Evolutionary conservation across 92 coral and sea anemone species (phyloP).

Genomic region (Ricordea florida): DNA sequence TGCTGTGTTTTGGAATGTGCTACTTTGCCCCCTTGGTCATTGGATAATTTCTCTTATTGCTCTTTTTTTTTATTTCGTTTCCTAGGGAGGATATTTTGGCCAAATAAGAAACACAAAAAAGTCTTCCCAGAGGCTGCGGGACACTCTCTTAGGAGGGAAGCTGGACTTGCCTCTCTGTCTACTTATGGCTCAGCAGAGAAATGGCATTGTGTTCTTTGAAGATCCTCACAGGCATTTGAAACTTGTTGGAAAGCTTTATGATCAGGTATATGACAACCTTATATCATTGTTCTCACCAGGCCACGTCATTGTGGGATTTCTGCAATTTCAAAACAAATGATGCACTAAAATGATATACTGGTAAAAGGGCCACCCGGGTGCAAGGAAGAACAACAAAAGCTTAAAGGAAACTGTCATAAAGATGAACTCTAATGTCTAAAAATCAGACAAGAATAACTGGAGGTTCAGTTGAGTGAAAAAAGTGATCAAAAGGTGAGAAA

Average conservation of each 20-base stretch:
- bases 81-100: conserved; percentile 95
- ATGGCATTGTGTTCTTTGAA: conserved; percentile 92
- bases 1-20: not conserved
- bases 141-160: conserved; percentile 87
- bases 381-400: too few species aligned
- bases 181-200: conserved; percentile 96
- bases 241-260: conserved; percentile 96
- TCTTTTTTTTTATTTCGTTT: not conserved
- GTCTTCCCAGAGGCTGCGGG: conserved; percentile 95
- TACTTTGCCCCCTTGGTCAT: not conserved
- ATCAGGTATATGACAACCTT: conserved; percentile 62
- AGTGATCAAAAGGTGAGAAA: too few species aligned
- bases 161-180: conserved; percentile 92
- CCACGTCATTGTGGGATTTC: too few species aligned
- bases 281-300: not conserved
- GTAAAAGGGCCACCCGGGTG: too few species aligned
- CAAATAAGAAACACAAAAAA: conserved; percentile 97
- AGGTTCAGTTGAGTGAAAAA: too few species aligned
- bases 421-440: too few species aligned
- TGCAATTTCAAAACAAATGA: too few species aligned
- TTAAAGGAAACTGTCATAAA: too few species aligned
- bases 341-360: too few species aligned
- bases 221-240: conserved; percentile 85
- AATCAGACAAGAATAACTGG: too few species aligned
- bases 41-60: not conserved